These are phyloP conservation scores for Megastigmus dorsalis DNA, from an alignment of 2,888 invertebrate species.

Conservation along the genomic window DNA sequence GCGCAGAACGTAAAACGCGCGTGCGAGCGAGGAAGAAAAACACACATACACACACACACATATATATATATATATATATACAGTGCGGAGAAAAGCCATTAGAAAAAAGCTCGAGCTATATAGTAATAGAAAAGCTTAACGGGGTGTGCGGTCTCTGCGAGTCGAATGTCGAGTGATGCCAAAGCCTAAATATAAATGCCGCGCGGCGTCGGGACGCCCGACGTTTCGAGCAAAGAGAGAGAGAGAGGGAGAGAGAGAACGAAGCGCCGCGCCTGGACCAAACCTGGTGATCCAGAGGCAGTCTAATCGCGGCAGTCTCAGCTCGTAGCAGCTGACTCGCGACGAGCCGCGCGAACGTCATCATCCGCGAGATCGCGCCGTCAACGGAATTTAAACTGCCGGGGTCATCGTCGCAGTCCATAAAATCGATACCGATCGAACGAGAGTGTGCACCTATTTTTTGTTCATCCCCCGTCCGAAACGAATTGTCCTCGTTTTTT, in stretches of 20 bases:
- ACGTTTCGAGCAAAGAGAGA: slow-evolving; percentile 50
- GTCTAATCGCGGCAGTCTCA: slow-evolving; percentile 67
- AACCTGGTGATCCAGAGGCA: slow-evolving; percentile 71
- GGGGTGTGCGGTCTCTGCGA: slow-evolving; percentile 57
- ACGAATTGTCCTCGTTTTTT: neutral
- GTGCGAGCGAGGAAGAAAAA: slow-evolving; percentile 10
- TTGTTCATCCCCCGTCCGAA: neutral
- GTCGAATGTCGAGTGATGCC: slow-evolving; percentile 73
- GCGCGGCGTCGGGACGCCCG: slow-evolving; percentile 67
- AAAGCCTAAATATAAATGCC: slow-evolving; percentile 75
- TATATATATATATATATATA: too few species aligned
- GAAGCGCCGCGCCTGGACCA: slow-evolving; percentile 71
- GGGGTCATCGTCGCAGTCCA: neutral
- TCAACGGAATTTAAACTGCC: neutral
- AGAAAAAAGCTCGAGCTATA: too few species aligned
- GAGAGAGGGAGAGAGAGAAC: too few species aligned
- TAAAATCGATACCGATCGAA: slow-evolving; percentile 46
- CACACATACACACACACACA: too few species aligned
- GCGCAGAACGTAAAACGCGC: slow-evolving; percentile 25
- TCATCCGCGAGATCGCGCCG: neutral
- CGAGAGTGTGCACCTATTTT: slow-evolving; percentile 12
- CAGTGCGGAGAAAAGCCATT: too few species aligned
- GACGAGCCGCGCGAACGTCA: slow-evolving; percentile 21
- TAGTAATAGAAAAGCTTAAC: too few species aligned
- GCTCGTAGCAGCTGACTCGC: slow-evolving; percentile 28